A percentile compares a stretch with the other conserved stretches of the same genome.
phyloP scores from a whole-genome alignment of 2,797 vertebrate species.

The Fistularia tabacaria region DNA sequence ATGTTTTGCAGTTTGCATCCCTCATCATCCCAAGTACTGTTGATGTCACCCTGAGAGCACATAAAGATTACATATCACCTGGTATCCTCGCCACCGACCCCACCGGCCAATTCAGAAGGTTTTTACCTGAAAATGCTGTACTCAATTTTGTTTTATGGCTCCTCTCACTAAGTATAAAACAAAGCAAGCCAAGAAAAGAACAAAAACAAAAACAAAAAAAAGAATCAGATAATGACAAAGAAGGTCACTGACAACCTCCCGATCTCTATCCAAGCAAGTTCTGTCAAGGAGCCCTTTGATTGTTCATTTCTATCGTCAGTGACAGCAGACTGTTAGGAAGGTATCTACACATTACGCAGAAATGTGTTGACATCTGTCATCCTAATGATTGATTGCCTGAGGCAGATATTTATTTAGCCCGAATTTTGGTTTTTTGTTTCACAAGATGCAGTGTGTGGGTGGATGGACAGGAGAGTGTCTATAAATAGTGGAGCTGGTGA shows the following conservation, averaged over 20 bases:
- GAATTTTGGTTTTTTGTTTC: slow-evolving; percentile 57
- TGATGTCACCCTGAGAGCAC: slow-evolving; percentile 14
- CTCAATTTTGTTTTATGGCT: slow-evolving; percentile 16
- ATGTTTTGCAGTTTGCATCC: slow-evolving; percentile 31
- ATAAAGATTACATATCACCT: slow-evolving; percentile 22
- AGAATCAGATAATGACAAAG: slow-evolving; percentile 50
- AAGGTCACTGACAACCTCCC: slow-evolving; percentile 38
- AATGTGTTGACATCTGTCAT: slow-evolving; percentile 57
- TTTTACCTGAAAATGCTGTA: slow-evolving; percentile 10
- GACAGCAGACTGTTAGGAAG: slow-evolving; percentile 38
- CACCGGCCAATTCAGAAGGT: background rate
- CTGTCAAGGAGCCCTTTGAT: slow-evolving; percentile 35
- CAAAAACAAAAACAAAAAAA: slow-evolving; percentile 41
- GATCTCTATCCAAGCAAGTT: slow-evolving; percentile 23
- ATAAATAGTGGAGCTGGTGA: slow-evolving; percentile 57
- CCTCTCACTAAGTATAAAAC: slow-evolving; percentile 16
- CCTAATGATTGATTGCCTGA: slow-evolving; percentile 52
- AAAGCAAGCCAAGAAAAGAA: slow-evolving; percentile 26
- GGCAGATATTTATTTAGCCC: slow-evolving; percentile 41
- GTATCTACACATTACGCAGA: slow-evolving; percentile 44
- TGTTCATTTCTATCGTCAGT: slow-evolving; percentile 49
- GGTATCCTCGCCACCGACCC: slow-evolving; percentile 3
- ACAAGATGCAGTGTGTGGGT: slow-evolving; percentile 49
- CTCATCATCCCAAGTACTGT: slow-evolving; percentile 30
- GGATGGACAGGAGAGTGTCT: slow-evolving; percentile 48